These are phyloP conservation scores for Pseudotriccus pelzelni DNA, from an alignment of 2,797 vertebrate species.

Conservation along the genomic window DNA sequence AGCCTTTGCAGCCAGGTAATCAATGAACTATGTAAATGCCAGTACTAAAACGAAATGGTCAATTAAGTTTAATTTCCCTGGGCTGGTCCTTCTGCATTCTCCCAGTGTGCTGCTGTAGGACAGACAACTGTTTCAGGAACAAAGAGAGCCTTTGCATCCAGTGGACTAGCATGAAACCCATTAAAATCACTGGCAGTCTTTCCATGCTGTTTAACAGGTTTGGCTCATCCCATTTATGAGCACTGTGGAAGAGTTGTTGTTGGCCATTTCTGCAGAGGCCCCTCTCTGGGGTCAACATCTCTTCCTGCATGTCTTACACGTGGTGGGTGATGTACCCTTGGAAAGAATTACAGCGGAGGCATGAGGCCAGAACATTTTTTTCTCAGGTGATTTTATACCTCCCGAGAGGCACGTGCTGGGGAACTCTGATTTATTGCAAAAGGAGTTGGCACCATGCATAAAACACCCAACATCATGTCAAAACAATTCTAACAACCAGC, in stretches of 20 bases:
- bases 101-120: neutral
- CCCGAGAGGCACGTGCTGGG: neutral
- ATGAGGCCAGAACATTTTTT: neutral
- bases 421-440: neutral
- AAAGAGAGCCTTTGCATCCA: neutral
- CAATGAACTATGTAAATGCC: neutral
- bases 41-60: neutral
- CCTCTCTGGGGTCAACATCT: neutral
- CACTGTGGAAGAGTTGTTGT: neutral
- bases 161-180: neutral
- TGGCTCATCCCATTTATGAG: neutral
- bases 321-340: neutral
- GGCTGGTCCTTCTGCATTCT: neutral
- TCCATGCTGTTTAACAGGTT: neutral
- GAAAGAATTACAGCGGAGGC: neutral
- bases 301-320: rapidly evolving
- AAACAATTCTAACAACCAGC: neutral
- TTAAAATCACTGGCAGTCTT: neutral
- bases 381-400: conserved; percentile 19
- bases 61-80: neutral
- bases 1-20: neutral
- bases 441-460: neutral
- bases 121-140: neutral
- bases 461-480: neutral
- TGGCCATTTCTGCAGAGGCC: neutral